Evolutionary conservation across 2,797 vertebrate genomes (phyloP), one percentile per base, ranked within the genome.

Genomic region (Catamblyrhynchus diadema): DNA sequence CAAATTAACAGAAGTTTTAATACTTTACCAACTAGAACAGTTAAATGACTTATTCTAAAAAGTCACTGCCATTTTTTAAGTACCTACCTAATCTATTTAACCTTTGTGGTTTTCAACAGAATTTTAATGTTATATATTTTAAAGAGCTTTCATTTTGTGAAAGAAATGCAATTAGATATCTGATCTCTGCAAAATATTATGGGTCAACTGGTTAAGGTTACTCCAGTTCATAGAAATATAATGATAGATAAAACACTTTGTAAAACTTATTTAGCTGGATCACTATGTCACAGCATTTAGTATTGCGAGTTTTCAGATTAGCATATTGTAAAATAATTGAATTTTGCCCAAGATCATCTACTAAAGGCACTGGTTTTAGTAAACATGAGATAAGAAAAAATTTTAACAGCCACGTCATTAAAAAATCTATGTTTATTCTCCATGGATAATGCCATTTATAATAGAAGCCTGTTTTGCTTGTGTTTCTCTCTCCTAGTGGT

Each of bases 131-230:
- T 50, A 35, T 57, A 14, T 47, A 41, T 20, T 56, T 86, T 8
- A 11, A 82, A 70, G 35, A 91, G 41, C 15, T 78, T 85, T 96
- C 25, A 27, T 81, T 93, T 74, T 57, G 15, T 32, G 6, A 72
- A 78, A 78, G 48, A 61, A 74, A 79, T 81, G 23, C 50, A 72
- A 23, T 62, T 86, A 81, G 88, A 75, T 27, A 48, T 64, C 39
- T 86, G 32, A 30, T 82, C 22, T 9, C n/a, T 62, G 25, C 14
- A 86, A 78, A 88, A 79, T 72, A 48, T 39, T 61, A 28, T 30
- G 17, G 32, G 16, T 28, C 48, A 86, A 35, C 20, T 32, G 6
- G 16, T 69, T 86, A 83, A 57, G 15, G 51, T 79, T 71, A 47
- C 69, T 94, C 42, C 19, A 18, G n/a, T 78, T 94, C 57, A 67